Base-by-base conservation (phyloP, 2,888 invertebrate genomes). In the Argyresthia albistria region DNA sequence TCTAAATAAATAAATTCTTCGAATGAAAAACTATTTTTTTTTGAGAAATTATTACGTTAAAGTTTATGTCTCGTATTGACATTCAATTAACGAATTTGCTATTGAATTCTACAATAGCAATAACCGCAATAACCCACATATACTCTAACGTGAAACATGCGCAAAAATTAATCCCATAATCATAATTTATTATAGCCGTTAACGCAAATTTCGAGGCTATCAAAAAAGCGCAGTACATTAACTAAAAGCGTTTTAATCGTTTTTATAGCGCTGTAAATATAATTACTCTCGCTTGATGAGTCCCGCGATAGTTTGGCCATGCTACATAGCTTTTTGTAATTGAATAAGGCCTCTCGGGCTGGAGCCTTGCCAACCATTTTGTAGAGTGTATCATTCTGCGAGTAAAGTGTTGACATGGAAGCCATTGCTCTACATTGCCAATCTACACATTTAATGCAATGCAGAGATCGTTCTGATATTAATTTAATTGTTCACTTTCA, bases 311-410 rank as follows among this genome's bases (percentile, higher is more conserved):
- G 69, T 66, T 63, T 64, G 25, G 50, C 42, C 42, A 25, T 25
- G 25, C 25, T 25, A 25, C 25, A 25, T 25, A 25, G 25, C 25
- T 25, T 25, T 50, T 43, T 35, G 35, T 50, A 70, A 79, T 75
- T 78, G 72, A 77, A 80, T 79, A 70, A 68, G 65, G 65, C 56
- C 56, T 25, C 25, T 25, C 25, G 25, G 6, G 25, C 70, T 80
- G 78, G 80, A 72, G 36, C 35, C 8, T 15, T 10, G 75, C 80
- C 80, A 80, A 65, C 25, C 25, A 48, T 36, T 15, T 48, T 11
- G 48, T 37, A 48, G 59, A 54, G 53, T 43, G 43, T 52, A 46
- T 25, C 46, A 57, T 54, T 51, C 51, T 50, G 36, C 48, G 14
- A 12, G 48, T 52, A 56, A 54, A 54, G 47, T 63, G 69, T 65